Base-by-base conservation (phyloP, 37 sponge, comb jelly and placozoan species). In the Axinella damicornis region DNA sequence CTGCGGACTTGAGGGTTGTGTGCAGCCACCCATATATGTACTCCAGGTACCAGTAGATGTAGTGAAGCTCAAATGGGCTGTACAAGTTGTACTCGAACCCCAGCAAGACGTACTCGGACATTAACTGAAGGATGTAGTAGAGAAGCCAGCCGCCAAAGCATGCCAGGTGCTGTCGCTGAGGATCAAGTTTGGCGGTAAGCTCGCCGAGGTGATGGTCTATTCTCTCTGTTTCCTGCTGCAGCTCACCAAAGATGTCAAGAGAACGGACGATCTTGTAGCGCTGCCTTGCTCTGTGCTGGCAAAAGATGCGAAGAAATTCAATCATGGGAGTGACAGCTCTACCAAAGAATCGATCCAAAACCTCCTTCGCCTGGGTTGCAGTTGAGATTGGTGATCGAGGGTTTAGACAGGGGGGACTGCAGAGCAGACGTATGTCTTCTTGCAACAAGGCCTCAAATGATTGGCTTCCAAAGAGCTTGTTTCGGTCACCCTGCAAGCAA, bases 41-140 rank as follows among this genome's bases (percentile, higher is more conserved):
- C 77, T 98, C 98, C 73, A 98, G 73, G 84, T 98, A 98, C 94
- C 98, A 98, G 85, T 92, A 91, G 21, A 95, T 84, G 73, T 94
- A 90, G 85, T 98, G 96, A 30, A 75, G 65, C 88, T 98, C 98
- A 58, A 81, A 89, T 4, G 92, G 86, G 27, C 92, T 91, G 86
- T 95, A 98, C 57, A 98, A 87, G 32, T 95, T 78, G 59, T 86
- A 89, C 80, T 95, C 96, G 55, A 93, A 93, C n/a, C 96, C 98
- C 35, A 98, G 83, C 21, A 82, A 57, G 39, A 98, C 31, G 74
- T 85, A 98, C 61, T 98, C 94, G 22, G 85, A 79, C 94, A 98
- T 95, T 24, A 98, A 61, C 28, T 81, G 77, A 15, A 89, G 60
- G 74, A 92, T 67, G 71, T 84, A 78, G 73, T 89, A 77, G 30